Conservation (phyloP, 2,113 vertebrate species). For the Gymnorhina tibicen region DNA sequence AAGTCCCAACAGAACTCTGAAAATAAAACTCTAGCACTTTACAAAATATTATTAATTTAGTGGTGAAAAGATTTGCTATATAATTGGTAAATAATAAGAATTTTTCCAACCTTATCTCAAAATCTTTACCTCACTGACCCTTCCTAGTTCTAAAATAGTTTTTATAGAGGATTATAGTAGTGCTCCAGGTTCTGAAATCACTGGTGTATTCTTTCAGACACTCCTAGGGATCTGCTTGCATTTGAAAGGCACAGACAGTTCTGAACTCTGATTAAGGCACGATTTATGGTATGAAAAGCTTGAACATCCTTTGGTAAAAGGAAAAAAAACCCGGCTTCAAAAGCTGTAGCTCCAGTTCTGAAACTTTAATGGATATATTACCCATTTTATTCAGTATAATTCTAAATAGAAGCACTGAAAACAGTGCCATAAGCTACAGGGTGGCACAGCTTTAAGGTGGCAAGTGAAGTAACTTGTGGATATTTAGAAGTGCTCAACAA, state of each 20-base stretch:
- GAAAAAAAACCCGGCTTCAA: constrained; percentile 28
- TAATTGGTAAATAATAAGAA: neutral
- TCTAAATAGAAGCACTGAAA: constrained; percentile 48
- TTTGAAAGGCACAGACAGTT: constrained; percentile 2
- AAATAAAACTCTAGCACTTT: neutral
- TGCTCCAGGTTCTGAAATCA: neutral
- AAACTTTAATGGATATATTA: constrained; percentile 31
- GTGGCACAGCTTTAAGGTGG: constrained; percentile 46
- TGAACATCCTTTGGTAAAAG: constrained; percentile 34
- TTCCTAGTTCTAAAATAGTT: neutral
- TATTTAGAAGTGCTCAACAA: constrained; percentile 59
- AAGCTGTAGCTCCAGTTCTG: constrained; percentile 1
- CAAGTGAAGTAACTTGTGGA: constrained; percentile 51
- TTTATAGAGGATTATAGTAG: neutral
- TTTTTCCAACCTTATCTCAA: neutral
- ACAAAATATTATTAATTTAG: neutral
- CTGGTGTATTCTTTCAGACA: neutral
- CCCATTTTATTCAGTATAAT: constrained; percentile 48
- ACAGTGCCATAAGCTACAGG: neutral
- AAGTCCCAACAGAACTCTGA: neutral
- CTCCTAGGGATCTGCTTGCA: neutral
- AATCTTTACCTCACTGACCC: neutral
- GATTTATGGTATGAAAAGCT: constrained; percentile 45
- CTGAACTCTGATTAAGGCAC: constrained; percentile 38
- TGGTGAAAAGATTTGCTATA: neutral